Evolutionary conservation across 2,113 vertebrate species (phyloP).

Genomic region (Theristicus caerulescens): DNA sequence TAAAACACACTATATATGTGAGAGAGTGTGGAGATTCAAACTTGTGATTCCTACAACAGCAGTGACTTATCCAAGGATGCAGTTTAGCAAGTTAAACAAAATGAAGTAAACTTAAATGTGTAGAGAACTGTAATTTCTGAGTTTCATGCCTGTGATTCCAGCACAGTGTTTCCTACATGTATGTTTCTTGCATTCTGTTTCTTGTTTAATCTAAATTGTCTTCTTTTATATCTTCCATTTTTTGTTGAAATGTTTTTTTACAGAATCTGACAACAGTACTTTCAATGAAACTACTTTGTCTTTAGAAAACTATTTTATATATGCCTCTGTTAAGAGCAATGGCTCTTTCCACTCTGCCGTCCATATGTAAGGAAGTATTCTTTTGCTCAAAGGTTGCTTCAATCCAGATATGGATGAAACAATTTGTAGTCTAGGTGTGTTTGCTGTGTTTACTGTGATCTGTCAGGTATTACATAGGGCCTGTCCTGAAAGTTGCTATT

Average conservation of each 20-base stretch:
- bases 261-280: background rate
- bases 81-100: background rate
- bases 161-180: background rate
- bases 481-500: background rate
- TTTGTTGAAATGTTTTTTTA: background rate
- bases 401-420: background rate
- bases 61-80: background rate
- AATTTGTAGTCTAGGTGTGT: background rate
- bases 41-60: background rate
- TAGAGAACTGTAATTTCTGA: background rate
- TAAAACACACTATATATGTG: background rate
- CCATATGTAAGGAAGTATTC: background rate
- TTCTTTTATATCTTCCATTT: background rate
- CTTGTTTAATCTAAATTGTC: background rate
- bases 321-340: background rate
- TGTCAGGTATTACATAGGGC: background rate
- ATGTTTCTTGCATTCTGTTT: background rate
- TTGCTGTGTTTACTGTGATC: background rate
- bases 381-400: background rate
- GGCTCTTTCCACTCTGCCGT: background rate
- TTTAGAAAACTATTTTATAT: background rate
- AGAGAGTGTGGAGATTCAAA: background rate
- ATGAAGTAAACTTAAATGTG: background rate
- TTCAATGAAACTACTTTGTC: background rate
- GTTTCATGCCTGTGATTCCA: background rate